Base-by-base conservation (phyloP, 2,888 invertebrate species). In the Agrochola circellaris region DNA sequence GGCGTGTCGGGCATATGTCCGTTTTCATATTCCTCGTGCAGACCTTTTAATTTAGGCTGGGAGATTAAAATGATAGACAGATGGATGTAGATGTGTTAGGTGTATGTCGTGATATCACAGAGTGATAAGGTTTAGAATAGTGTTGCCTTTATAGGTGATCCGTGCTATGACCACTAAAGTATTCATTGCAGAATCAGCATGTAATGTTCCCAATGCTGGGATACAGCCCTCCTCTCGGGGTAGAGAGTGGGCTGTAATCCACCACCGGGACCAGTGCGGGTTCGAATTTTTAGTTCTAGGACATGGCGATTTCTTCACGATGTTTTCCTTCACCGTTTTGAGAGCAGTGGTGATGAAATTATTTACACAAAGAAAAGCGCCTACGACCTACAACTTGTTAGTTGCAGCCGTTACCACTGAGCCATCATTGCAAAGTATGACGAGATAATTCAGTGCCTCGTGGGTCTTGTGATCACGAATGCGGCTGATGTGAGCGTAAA, bases 21-120 rank as follows among this genome's bases (percentile, higher is more conserved):
- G 71, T 51, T 70, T 68, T 75, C 72, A 82, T 85, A 74, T 81
- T 34, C 34, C 60, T 62, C 9, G 38, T 61, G 60, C 54, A 64
- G 73, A 74, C 68, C 64, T 81, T 84, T 83, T 73, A 84, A 84
- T 77, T 58, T 64, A 26, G 58, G 2, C 58, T 54, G 51, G 13
- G 58, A 70, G 76, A 84, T 77, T 71, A 77, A 68, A 83, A 34
- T 45, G 73, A 48, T 30, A 56, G 42, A n/a, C 23, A 6, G n/a
- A 65, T 38, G 38, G 4, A 30, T 30, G 17, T 58, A 6, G 15
- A 1, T 66, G 13, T 65, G 4, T 48, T 30, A 1, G 1, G 20
- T 30, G 42, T 58, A 15, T 30, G 11, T 42, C 30, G 54, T 70
- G 15, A 8, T 26, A 38, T 67, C 26, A 6, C 1, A 6, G 20